phyloP scores from a whole-genome alignment of 2,797 vertebrate genomes.

The Tangara arthus region DNA sequence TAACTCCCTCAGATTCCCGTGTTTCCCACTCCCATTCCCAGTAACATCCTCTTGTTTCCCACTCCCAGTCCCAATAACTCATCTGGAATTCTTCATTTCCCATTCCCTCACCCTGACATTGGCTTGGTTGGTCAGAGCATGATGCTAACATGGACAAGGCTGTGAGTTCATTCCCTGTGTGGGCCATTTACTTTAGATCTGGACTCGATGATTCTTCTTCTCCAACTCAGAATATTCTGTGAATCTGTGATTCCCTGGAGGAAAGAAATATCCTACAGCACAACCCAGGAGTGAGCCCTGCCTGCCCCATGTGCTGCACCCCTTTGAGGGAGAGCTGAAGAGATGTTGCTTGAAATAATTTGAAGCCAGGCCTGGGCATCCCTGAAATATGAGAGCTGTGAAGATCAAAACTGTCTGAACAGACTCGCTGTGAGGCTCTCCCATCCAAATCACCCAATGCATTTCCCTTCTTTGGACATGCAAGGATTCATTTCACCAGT shows the following conservation, averaged over 20 bases:
- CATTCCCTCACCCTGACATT: no score
- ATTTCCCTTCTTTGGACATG: not conserved
- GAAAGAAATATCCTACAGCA: not conserved
- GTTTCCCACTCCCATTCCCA: no score
- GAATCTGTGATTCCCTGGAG: not conserved
- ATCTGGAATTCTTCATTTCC: no score
- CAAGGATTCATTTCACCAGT: not conserved
- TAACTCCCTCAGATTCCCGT: no score
- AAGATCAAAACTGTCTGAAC: not conserved
- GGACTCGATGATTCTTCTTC: rapidly evolving
- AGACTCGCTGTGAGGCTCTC: not conserved
- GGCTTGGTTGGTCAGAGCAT: not conserved
- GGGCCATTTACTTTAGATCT: not conserved
- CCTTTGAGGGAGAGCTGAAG: not conserved
- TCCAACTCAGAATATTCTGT: not conserved
- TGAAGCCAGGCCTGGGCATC: not conserved
- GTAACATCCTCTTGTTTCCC: no score
- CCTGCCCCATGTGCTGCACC: rapidly evolving
- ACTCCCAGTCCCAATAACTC: no score
- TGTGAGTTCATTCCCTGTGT: not conserved
- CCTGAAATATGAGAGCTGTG: not conserved
- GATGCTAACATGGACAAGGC: not conserved
- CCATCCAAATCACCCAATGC: not conserved
- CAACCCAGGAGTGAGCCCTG: not conserved
- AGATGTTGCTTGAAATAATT: not conserved